phyloP scores from a whole-genome alignment of 2,888 invertebrate species.

The Thelaira solivaga region DNA sequence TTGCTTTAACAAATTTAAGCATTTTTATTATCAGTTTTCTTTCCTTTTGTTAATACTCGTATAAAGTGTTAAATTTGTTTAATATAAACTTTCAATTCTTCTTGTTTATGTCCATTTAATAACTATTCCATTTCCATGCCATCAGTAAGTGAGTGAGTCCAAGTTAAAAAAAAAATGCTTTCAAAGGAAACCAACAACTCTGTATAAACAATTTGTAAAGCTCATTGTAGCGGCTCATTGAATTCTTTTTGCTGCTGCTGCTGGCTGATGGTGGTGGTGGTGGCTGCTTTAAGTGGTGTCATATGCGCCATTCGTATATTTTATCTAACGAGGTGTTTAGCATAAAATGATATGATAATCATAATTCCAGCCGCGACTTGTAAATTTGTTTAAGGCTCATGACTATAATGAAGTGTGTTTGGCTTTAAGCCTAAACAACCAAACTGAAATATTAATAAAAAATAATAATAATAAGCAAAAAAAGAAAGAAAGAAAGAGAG shows the following conservation, averaged over 20 bases:
- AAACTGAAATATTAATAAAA: not conserved
- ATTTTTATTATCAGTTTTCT: too few relatives aligned
- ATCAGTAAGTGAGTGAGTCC: too few relatives aligned
- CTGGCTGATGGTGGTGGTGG: not conserved
- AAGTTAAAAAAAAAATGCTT: conserved; percentile 12
- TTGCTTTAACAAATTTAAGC: conserved; percentile 34
- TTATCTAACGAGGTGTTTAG: conserved; percentile 71
- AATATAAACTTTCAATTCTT: conserved; percentile 21
- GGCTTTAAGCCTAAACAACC: conserved; percentile 36
- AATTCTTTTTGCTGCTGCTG: not conserved
- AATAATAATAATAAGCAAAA: too few relatives aligned
- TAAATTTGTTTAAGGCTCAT: conserved; percentile 68
- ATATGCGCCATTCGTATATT: conserved; percentile 61
- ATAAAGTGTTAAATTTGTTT: conserved; percentile 53
- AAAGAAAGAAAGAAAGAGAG: too few relatives aligned
- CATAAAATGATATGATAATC: conserved; percentile 71
- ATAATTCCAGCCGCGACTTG: conserved; percentile 70
- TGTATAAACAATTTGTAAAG: not conserved
- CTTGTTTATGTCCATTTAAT: conserved; percentile 1
- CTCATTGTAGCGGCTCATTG: not conserved
- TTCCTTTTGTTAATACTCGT: too few relatives aligned
- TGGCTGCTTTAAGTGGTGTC: conserved; percentile 32
- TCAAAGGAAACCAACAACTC: not conserved
- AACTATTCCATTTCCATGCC: too few relatives aligned
- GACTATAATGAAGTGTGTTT: conserved; percentile 63